These are phyloP conservation scores for Aphodius granarius DNA, from an alignment of 2,888 invertebrate genomes.

Conservation along the genomic window DNA sequence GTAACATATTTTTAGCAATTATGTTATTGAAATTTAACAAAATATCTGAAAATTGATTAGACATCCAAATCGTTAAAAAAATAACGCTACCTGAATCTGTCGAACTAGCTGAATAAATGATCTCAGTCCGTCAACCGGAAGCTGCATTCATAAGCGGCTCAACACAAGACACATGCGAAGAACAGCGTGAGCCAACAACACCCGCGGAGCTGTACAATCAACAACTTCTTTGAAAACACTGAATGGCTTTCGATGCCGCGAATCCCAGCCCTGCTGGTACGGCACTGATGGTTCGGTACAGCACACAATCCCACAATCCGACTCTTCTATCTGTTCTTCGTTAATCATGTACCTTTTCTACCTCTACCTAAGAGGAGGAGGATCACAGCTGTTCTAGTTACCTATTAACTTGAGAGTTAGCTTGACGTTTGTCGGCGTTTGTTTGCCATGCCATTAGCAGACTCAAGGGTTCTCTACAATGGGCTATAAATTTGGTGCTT, in stretches of 20 bases:
- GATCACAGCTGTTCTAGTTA: conserved; percentile 3
- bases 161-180: conserved; percentile 1
- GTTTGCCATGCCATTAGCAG: not conserved
- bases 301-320: not conserved
- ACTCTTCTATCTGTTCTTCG: not conserved
- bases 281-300: not conserved
- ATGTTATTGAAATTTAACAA: no score
- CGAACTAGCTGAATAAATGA: not conserved
- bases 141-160: not conserved
- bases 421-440: conserved; percentile 9
- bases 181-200: conserved; percentile 2
- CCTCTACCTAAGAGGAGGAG: not conserved
- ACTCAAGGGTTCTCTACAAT: not conserved
- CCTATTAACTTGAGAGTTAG: conserved; percentile 1
- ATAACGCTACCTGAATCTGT: not conserved
- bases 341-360: not conserved
- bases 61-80: not conserved
- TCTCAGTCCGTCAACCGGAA: not conserved
- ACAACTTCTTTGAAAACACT: conserved; percentile 11
- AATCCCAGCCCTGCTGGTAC: not conserved
- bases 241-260: not conserved
- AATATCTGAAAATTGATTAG: no score
- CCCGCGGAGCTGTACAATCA: not conserved
- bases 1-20: no score
- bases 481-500: conserved; percentile 7